These are phyloP conservation scores for Sweltsa coloradensis DNA, from an alignment of 1,140 invertebrate species.

Conservation along the genomic window DNA sequence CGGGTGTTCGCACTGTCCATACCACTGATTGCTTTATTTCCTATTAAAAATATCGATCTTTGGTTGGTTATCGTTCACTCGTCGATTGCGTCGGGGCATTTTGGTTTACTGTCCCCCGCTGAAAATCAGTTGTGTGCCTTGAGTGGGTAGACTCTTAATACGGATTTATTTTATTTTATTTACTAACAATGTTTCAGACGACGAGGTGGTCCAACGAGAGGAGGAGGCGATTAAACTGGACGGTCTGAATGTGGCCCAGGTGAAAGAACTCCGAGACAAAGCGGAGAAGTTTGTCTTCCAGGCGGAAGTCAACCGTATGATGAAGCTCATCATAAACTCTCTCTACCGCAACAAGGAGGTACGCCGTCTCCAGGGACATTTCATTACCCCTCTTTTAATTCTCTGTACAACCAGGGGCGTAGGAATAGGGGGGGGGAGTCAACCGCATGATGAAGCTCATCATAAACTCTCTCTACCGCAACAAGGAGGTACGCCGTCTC, in stretches of 20 bases:
- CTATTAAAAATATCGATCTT: too few species aligned
- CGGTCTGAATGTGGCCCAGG: constrained; percentile 85
- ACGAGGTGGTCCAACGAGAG: constrained; percentile 69
- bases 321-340: constrained; percentile 99
- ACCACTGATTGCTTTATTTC: too few species aligned
- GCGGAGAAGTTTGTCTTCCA: constrained; percentile 92
- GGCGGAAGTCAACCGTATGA: constrained; percentile 97
- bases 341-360: constrained; percentile 96
- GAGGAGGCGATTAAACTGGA: constrained; percentile 96
- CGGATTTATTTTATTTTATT: constrained; percentile 20
- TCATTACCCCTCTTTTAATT: too few species aligned
- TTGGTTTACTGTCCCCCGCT: too few species aligned
- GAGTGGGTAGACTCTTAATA: constrained; percentile 12
- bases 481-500: constrained; percentile 86
- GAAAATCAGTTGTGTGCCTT: too few species aligned
- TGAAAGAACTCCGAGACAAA: constrained; percentile 82
- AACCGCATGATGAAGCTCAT: constrained; percentile 99
- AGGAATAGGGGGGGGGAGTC: constrained; percentile 90
- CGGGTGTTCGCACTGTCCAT: too few species aligned
- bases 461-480: constrained; percentile 95
- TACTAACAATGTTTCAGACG: constrained; percentile 43
- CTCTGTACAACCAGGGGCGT: constrained; percentile 89
- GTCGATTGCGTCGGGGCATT: too few species aligned
- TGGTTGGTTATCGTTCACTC: too few species aligned
- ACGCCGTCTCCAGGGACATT: too few species aligned